Base-by-base conservation (phyloP, 2,797 vertebrate species). In the Aldrovandia affinis region DNA sequence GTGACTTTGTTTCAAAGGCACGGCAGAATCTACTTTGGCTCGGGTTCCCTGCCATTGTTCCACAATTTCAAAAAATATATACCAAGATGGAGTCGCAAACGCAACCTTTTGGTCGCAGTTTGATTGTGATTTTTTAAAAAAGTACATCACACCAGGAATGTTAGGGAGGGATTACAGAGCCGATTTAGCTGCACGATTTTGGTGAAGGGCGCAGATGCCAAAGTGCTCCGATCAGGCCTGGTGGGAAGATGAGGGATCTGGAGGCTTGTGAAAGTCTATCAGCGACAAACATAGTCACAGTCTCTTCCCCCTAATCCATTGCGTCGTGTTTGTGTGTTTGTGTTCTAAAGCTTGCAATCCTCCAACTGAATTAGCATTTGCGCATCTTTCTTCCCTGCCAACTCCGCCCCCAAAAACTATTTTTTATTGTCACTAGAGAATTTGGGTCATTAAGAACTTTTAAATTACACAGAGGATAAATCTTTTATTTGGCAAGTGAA, bases 231-330 rank as follows among this genome's bases (percentile, higher is more conserved):
- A 92, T 94, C 92, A 92, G 91, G 90, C 86, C 91, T 85, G 30
- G 78, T 91, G 88, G 90, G 90, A 88, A 89, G 89, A 89, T 88
- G 90, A 89, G 70, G 88, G 88, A 91, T 88, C 90, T 82, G 85
- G 88, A 87, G 89, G 90, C 88, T 92, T 86, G 85, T 80, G 90
- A 89, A 93, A 92, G 90, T 90, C 90, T 90, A 91, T 92, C 91
- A 90, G 91, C 90, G 89, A 88, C 86, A 89, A 93, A 93, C 92
- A 93, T 91, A 93, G 92, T 92, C 91, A 91, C 88, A 93, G 91
- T 90, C 88, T 82, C 81, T 85, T 70, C 33, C 81, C 86, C 92
- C 89, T 92, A 91, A 93, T 94, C 91, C 90, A 30, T 85, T 88
- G 50, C 68, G 47, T 77, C 78, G 39, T 54, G 30, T 42, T 68